phyloP scores from a whole-genome alignment of 2,888 invertebrate species.

The Catocala sponsa region DNA sequence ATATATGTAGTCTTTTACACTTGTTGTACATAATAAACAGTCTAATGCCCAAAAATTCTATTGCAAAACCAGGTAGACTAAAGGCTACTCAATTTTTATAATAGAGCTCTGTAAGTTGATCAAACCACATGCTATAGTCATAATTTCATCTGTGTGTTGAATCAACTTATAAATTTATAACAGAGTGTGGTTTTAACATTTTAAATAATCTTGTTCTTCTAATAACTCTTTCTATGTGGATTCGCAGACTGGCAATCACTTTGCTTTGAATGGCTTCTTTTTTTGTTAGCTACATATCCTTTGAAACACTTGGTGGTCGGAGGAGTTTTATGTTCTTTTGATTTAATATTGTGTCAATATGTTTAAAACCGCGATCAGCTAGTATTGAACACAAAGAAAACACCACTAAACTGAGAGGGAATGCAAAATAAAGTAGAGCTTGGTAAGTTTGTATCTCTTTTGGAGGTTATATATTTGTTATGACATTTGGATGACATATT shows the following conservation, averaged over 20 bases:
- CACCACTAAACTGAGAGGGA: too few species aligned
- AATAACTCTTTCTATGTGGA: constrained; percentile 8
- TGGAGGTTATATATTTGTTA: too few species aligned
- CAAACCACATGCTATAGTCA: not conserved
- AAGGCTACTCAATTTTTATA: not conserved
- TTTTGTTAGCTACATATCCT: constrained; percentile 5
- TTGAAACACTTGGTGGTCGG: constrained; percentile 4
- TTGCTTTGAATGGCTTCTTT: constrained; percentile 3
- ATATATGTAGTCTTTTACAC: too few species aligned
- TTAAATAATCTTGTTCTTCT: constrained; percentile 2
- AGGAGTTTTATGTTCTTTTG: not conserved
- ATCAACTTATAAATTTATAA: not conserved
- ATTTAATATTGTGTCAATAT: not conserved
- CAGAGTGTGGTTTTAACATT: constrained; percentile 1
- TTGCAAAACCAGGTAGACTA: too few species aligned
- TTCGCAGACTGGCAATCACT: constrained; percentile 6
- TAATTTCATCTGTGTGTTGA: not conserved
- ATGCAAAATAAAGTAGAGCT: too few species aligned
- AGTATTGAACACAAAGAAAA: not conserved
- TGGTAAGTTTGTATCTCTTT: too few species aligned
- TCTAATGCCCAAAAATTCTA: too few species aligned
- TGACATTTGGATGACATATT: too few species aligned
- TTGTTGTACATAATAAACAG: too few species aligned
- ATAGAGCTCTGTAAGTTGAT: not conserved
- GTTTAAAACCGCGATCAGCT: constrained; percentile 7